Evolutionary conservation across 2,888 invertebrate species (phyloP).

Genomic region (Esperia sulphurella): DNA sequence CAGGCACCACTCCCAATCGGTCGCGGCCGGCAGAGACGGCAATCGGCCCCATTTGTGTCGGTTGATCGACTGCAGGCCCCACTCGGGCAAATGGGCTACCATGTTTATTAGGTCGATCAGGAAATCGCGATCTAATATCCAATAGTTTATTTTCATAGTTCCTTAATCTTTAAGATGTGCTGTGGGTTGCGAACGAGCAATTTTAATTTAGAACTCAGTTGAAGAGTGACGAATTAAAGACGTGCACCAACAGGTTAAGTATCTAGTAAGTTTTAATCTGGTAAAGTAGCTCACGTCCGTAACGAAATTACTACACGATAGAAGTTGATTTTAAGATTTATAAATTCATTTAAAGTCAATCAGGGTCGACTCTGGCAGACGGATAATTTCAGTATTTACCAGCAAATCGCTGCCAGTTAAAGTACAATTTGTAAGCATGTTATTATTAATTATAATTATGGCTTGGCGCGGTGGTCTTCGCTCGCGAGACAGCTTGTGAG

Average conservation of each 20-base stretch:
- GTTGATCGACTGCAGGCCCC: constrained; percentile 63
- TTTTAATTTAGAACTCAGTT: constrained; percentile 26
- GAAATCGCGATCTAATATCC: constrained; percentile 53
- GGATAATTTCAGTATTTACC: constrained; percentile 42
- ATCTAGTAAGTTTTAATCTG: not conserved
- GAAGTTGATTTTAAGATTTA: constrained; percentile 10
- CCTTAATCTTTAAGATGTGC: constrained; percentile 23
- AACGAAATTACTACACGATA: not conserved
- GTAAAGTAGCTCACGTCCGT: not conserved
- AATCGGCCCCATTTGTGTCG: constrained; percentile 47
- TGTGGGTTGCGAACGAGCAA: constrained; percentile 17
- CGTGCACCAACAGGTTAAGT: not conserved
- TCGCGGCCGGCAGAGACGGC: constrained; percentile 23
- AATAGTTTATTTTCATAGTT: constrained; percentile 54
- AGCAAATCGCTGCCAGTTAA: constrained; percentile 36
- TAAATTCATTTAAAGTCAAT: constrained; percentile 35
- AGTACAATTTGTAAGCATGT: constrained; percentile 47
- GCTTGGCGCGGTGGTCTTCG: constrained; percentile 37
- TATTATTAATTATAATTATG: constrained; percentile 46
- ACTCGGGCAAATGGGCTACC: constrained; percentile 26
- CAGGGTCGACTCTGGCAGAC: constrained; percentile 30
- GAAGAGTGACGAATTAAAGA: constrained; percentile 31
- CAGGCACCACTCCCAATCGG: constrained; percentile 25
- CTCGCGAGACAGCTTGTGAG: constrained; percentile 9
- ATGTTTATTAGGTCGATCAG: constrained; percentile 64